Percentiles rank a stretch among this genome's conserved stretches.
Evolutionary conservation across 2,113 vertebrate species (phyloP).

Genomic region (Salvator merianae): DNA sequence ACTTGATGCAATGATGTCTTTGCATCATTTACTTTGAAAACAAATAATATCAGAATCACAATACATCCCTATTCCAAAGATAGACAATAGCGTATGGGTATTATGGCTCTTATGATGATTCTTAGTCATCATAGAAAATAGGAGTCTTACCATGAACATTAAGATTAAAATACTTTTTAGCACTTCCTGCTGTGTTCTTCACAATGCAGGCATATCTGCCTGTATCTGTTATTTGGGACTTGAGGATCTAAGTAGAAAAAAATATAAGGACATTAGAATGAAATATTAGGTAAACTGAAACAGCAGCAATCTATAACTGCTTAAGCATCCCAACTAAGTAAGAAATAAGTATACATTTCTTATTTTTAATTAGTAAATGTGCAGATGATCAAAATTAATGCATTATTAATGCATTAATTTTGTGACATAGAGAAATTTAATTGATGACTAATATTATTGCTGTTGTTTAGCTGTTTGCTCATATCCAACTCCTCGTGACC

Average conservation of each 20-base stretch:
- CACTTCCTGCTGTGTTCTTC: constrained; percentile 88
- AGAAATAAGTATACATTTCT: neutral
- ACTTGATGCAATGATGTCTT: no score
- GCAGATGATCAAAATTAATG: no score
- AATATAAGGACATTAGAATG: constrained; percentile 16
- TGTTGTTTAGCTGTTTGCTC: neutral
- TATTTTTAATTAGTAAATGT: neutral
- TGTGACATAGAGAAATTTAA: no score
- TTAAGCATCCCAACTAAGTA: neutral
- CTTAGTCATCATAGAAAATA: constrained; percentile 15
- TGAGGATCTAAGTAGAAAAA: constrained; percentile 79
- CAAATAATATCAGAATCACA: neutral
- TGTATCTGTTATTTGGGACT: constrained; percentile 85
- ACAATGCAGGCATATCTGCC: constrained; percentile 89
- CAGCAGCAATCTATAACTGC: neutral
- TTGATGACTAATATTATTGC: neutral
- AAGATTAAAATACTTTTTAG: constrained; percentile 92
- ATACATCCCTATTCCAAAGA: neutral
- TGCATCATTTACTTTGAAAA: no score
- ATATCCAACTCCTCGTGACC: no score
- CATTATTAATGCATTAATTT: neutral
- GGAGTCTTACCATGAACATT: constrained; percentile 87
- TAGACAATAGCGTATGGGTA: neutral
- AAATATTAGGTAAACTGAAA: neutral
- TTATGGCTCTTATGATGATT: neutral